These are phyloP conservation scores for Campoplex nolae DNA, from an alignment of 2,888 invertebrate species.

Conservation along the genomic window DNA sequence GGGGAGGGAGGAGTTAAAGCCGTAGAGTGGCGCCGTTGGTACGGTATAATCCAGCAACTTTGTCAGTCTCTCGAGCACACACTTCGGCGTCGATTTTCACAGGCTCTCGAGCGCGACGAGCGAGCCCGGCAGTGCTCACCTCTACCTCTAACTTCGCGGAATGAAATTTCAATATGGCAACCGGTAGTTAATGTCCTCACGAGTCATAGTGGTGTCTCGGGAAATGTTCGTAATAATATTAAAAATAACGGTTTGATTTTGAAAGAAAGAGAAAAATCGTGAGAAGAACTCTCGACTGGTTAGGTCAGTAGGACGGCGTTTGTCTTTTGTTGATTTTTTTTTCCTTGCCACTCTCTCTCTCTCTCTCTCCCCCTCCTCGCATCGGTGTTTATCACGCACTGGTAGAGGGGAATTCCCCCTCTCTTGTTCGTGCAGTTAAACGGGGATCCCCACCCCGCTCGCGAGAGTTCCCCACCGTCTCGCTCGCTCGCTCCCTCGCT, in stretches of 20 bases:
- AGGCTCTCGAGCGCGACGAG: slow-evolving; percentile 62
- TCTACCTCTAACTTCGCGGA: slow-evolving; percentile 69
- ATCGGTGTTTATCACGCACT: slow-evolving; percentile 47
- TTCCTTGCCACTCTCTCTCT: background rate
- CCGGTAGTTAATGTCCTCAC: slow-evolving; percentile 73
- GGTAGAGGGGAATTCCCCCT: slow-evolving; percentile 10
- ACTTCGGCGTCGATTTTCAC: slow-evolving; percentile 61
- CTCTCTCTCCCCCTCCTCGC: background rate
- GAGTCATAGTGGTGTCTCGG: slow-evolving; percentile 73
- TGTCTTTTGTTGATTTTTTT: slow-evolving; percentile 25
- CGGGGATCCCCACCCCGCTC: background rate
- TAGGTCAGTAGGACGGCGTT: slow-evolving; percentile 78
- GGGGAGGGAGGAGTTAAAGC: background rate
- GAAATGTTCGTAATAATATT: slow-evolving; percentile 69
- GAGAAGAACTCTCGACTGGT: slow-evolving; percentile 75
- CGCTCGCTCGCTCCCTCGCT: slow-evolving; percentile 10
- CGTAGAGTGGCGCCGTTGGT: slow-evolving; percentile 1
- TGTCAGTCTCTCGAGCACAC: slow-evolving; percentile 6
- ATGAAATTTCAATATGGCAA: slow-evolving; percentile 75
- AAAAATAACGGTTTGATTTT: slow-evolving; percentile 46
- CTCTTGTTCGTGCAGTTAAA: background rate
- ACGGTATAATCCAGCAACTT: background rate
- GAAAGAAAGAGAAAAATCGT: slow-evolving; percentile 69
- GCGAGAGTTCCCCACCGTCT: background rate
- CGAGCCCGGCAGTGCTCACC: slow-evolving; percentile 64